phyloP scores from a whole-genome alignment of 2,797 vertebrate species.

The Gadopsis bispinosus region DNA sequence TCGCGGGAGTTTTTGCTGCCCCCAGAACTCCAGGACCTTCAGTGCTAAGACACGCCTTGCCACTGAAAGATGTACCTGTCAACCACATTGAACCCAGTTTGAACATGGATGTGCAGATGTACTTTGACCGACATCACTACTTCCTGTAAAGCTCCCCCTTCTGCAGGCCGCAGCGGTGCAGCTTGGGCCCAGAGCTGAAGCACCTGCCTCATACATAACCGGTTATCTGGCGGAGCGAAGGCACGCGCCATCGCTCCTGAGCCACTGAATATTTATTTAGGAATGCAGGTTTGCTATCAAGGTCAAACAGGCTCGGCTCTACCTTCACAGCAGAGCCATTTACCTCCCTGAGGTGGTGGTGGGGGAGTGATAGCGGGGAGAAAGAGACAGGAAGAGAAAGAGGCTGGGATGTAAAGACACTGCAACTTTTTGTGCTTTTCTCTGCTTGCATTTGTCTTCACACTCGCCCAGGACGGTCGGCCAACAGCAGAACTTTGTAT shows the following conservation, averaged over 20 bases:
- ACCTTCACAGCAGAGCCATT: conserved; percentile 63
- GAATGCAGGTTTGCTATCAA: conserved; percentile 73
- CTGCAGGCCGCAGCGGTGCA: background rate
- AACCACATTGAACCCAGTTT: background rate
- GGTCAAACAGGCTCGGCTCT: conserved; percentile 72
- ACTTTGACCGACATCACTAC: background rate
- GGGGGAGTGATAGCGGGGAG: conserved; percentile 35
- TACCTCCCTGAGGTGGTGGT: conserved; percentile 54
- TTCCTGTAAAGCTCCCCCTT: conserved; percentile 14
- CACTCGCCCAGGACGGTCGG: conserved; percentile 7
- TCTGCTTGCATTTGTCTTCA: conserved; percentile 42
- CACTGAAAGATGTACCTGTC: background rate
- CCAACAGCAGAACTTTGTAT: conserved; percentile 22
- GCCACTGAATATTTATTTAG: conserved; percentile 75
- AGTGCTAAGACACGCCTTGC: background rate
- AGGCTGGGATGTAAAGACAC: conserved; percentile 38
- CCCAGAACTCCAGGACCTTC: background rate
- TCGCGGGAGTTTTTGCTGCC: background rate
- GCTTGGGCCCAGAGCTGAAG: conserved; percentile 15
- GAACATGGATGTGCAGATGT: no score
- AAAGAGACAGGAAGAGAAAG: conserved; percentile 51
- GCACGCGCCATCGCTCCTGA: conserved; percentile 59
- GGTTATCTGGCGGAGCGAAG: conserved; percentile 61
- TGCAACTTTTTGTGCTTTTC: conserved; percentile 46
- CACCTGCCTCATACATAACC: conserved; percentile 58